Evolutionary conservation across 2,797 vertebrate species (phyloP), one percentile per base, ranked within the genome.

Genomic region (Etheostoma perlongum): DNA sequence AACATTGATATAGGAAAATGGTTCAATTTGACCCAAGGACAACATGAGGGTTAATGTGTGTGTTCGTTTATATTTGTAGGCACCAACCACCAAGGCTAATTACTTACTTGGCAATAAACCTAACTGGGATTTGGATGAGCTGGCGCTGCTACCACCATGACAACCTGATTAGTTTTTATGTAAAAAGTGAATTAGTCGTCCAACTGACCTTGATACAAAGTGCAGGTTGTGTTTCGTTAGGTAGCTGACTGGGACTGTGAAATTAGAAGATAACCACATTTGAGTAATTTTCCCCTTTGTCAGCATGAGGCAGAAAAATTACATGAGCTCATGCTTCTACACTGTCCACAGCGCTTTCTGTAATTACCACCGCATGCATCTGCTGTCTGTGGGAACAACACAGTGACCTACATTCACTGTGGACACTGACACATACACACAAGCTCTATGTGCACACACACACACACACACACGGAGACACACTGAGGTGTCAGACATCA

Each of bases 331-430:
- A 78, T 51, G 79, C 52, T 61, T 67, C 5, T 25, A 66, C 67
- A 72, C 74, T 48, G 70, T 83, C 60, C 63, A 21, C 64, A 14
- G 65, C 18, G 30, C 74, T 74, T 40, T 73, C 68, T 78, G 74
- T 88, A 79, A 86, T 85, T 80, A 80, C 70, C 78, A 74, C 63
- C 73, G 72, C 75, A 89, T 87, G 84, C 67, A 59, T 84, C 77
- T 58, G 60, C 59, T 52, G 65, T 83, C 67, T 76, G 71, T 80
- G 77, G 52, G 76, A 79, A 72, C 61, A 72, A 59, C 74, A 68
- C 47, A 53, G 46, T 57, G 74, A 82, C 85, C 84, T 88, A 86
- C 77, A 88, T 87, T 78, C 69, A 66, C 66, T 10, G 52, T 76
- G 57, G 36, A 18, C 62, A 71, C 69, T 36, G 21, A 44, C 71